These are phyloP conservation scores for Colletes collaris DNA, from an alignment of 2,888 invertebrate species.

Conservation along the genomic window DNA sequence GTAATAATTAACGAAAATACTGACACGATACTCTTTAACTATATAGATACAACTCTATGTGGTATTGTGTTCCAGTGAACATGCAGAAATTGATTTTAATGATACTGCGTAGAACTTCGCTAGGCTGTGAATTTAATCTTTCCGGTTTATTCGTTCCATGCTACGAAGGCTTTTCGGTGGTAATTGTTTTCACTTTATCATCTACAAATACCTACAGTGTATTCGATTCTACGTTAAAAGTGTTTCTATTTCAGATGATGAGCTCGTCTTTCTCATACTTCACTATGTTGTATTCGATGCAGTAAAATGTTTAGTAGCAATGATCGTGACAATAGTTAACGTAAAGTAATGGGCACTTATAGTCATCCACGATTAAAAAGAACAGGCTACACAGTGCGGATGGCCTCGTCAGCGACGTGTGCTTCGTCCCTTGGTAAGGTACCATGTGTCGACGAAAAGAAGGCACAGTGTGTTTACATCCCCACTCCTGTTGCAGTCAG, in stretches of 20 bases:
- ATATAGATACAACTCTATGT: constrained; percentile 40
- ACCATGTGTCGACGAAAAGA: too few relatives aligned
- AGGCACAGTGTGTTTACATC: too few relatives aligned
- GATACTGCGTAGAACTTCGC: background rate
- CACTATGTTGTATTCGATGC: background rate
- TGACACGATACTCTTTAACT: background rate
- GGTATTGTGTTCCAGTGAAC: constrained; percentile 24
- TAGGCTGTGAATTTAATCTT: background rate
- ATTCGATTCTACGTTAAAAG: too few relatives aligned
- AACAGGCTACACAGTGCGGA: too few relatives aligned
- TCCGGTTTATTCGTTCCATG: constrained; percentile 1
- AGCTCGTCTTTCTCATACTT: background rate
- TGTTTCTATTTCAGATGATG: background rate
- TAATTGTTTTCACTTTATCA: background rate
- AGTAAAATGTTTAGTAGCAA: background rate
- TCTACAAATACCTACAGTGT: too few relatives aligned
- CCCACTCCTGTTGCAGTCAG: too few relatives aligned
- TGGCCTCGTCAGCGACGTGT: too few relatives aligned
- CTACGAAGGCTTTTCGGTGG: background rate
- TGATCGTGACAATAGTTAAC: background rate
- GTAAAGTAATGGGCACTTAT: background rate
- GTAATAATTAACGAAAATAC: background rate
- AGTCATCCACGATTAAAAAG: background rate
- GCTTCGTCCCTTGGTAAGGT: too few relatives aligned
- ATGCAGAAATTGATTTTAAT: constrained; percentile 41